Evolutionary conservation across 2,113 vertebrate species (phyloP), one percentile per base, ranked within the genome.

Genomic region (Donacobius atricapilla): DNA sequence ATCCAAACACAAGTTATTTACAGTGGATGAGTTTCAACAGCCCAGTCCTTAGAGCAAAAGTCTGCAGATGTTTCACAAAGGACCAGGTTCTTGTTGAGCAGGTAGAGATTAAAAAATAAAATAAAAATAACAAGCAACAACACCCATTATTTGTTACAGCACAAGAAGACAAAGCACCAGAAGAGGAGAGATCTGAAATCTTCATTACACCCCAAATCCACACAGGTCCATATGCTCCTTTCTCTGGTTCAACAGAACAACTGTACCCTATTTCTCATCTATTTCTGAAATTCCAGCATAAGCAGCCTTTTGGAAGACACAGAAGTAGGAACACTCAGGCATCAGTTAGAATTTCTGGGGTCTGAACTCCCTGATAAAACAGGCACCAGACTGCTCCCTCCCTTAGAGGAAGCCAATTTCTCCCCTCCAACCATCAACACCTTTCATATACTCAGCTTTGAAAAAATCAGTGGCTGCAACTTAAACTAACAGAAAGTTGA

Each of bases 391-490:
- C 50, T 48, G 45, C 23, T 50, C 4, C 0, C 33, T 83, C 50
- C 37, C 54, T 73, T 53, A 25, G 35, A 89, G 35, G 27, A 88
- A 57, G 56, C 24, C 21, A 80, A 28, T 54, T 83, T 70, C 60
- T 87, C 45, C 54, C 48, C 31, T 66, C 25, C 53, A 80, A 40
- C 22, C 45, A 70, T 50, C 27, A 72, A 28, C 35, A 28, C 18
- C 48, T 83, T 90, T 64, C 89, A 71, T 54, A 64, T 40, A 42
- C 45, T 54, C 60, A 70, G 51, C 69, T 94, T 81, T 84, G 35
- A 24, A 42, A 87, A 83, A 30, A 91, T 71, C 80, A 89, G 8
- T 40, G 31, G 39, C 23, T 78, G 42, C 63, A 87, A 14, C 56
- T 84, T 68, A 58, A 54, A 87, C 60, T 76, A 70, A 73, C 3